These are phyloP conservation scores for Hemithea aestivaria DNA, from an alignment of 2,888 invertebrate species.

Conservation along the genomic window DNA sequence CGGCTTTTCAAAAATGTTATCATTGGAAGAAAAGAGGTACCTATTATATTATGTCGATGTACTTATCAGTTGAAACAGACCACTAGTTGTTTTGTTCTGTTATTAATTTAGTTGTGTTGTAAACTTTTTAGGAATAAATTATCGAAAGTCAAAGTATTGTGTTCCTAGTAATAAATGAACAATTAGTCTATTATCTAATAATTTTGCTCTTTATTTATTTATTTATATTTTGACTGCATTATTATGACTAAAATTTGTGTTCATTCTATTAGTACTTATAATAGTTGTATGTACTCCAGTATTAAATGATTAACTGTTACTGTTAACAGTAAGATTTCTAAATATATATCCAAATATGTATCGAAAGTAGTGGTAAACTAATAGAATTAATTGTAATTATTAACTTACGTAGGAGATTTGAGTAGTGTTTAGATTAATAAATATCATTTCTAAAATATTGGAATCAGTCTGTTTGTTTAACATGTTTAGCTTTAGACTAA, in stretches of 20 bases:
- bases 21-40: constrained; percentile 74
- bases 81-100: constrained; percentile 49
- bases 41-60: constrained; percentile 73
- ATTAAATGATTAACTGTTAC: constrained; percentile 49
- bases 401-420: constrained; percentile 67
- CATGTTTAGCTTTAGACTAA: constrained; percentile 78
- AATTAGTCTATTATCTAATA: constrained; percentile 43
- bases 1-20: constrained; percentile 75
- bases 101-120: constrained; percentile 50
- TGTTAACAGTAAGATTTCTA: constrained; percentile 52
- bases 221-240: constrained; percentile 58
- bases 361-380: constrained; percentile 62
- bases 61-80: constrained; percentile 52
- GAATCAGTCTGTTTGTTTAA: constrained; percentile 77
- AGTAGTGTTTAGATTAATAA: constrained; percentile 75
- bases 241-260: constrained; percentile 54
- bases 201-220: constrained; percentile 49
- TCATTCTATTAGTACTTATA: constrained; percentile 52
- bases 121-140: constrained; percentile 26
- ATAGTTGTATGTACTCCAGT: constrained; percentile 56
- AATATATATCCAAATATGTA: constrained; percentile 47
- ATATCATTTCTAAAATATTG: constrained; percentile 74
- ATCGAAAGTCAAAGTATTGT: constrained; percentile 47
- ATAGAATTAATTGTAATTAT: constrained; percentile 72
- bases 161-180: constrained; percentile 42